phyloP scores from a whole-genome alignment of 2,888 invertebrate species.

The Scelioninae gen. 1 region DNA sequence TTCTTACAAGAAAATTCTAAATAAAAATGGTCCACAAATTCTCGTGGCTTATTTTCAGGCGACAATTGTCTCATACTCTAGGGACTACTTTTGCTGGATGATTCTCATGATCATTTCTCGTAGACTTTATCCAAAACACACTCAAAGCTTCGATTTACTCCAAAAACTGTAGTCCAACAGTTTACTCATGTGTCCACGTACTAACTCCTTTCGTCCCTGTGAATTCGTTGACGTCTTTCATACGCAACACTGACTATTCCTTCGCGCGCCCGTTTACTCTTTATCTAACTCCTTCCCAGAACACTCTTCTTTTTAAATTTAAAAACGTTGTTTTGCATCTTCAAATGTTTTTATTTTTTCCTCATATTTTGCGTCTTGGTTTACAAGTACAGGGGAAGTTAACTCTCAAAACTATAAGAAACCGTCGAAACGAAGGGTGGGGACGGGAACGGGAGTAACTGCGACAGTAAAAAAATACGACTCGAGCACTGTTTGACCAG shows the following conservation, averaged over 20 bases:
- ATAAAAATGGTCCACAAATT: too few species aligned
- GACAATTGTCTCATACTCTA: too few species aligned
- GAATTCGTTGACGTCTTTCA: conserved; percentile 44
- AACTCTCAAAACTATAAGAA: too few species aligned
- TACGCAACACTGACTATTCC: conserved; percentile 76
- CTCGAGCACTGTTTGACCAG: too few species aligned
- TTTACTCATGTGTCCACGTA: neutral
- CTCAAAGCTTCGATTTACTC: neutral
- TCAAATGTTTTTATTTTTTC: neutral
- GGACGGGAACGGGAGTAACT: conserved; percentile 51
- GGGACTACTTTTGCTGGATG: too few species aligned
- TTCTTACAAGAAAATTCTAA: too few species aligned
- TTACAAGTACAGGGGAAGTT: conserved; percentile 1
- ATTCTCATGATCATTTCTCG: neutral
- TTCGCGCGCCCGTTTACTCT: conserved; percentile 67
- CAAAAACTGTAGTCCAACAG: neutral
- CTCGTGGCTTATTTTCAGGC: too few species aligned
- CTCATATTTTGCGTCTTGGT: conserved; percentile 30
- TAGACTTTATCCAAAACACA: neutral
- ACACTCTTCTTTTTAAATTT: neutral
- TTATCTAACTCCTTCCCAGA: conserved; percentile 12
- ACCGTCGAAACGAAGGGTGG: neutral
- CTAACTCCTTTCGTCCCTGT: conserved; percentile 18
- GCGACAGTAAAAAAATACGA: too few species aligned
- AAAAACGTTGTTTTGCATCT: conserved; percentile 37